A percentile compares a stretch with the other conserved stretches of the same genome.
phyloP scores from a whole-genome alignment of 2,888 invertebrate species.

The Caenorhabditis sinica region DNA sequence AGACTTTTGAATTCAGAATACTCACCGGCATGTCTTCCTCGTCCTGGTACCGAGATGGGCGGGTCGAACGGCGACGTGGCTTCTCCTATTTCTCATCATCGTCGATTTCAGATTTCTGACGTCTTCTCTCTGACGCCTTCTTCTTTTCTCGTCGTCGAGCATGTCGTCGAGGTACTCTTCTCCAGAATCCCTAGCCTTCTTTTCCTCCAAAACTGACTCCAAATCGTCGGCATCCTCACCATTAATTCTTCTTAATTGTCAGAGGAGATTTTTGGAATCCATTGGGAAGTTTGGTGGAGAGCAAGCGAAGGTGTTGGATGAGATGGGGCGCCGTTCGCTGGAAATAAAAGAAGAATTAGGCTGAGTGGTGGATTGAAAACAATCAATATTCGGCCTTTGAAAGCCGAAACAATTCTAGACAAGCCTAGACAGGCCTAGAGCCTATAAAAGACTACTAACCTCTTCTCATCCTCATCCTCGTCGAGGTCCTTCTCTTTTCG shows the following conservation, averaged over 20 bases:
- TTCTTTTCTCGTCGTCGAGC: slow-evolving; percentile 6
- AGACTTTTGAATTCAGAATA: background rate
- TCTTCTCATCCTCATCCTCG: background rate
- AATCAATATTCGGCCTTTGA: too few relatives aligned
- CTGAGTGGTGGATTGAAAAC: too few relatives aligned
- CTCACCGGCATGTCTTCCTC: slow-evolving; percentile 2
- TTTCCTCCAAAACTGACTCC: background rate
- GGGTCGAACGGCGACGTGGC: background rate
- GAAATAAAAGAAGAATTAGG: background rate
- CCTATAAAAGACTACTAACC: too few relatives aligned
- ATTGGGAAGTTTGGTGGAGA: background rate
- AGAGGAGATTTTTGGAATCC: background rate
- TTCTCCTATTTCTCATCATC: background rate
- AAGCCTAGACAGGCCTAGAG: too few relatives aligned
- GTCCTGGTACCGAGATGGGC: background rate
- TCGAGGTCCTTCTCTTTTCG: too few relatives aligned
- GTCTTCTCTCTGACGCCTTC: background rate
- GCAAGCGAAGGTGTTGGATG: background rate
- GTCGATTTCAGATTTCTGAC: background rate
- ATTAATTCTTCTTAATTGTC: background rate
- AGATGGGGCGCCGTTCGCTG: background rate
- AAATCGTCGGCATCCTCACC: background rate
- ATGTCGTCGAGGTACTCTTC: background rate
- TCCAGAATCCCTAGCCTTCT: background rate
- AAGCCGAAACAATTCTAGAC: too few relatives aligned